A percentile compares a stretch with the other conserved stretches of the same genome.
Conservation (phyloP, 1,140 invertebrate genomes). For the Platyscapa corneri region DNA sequence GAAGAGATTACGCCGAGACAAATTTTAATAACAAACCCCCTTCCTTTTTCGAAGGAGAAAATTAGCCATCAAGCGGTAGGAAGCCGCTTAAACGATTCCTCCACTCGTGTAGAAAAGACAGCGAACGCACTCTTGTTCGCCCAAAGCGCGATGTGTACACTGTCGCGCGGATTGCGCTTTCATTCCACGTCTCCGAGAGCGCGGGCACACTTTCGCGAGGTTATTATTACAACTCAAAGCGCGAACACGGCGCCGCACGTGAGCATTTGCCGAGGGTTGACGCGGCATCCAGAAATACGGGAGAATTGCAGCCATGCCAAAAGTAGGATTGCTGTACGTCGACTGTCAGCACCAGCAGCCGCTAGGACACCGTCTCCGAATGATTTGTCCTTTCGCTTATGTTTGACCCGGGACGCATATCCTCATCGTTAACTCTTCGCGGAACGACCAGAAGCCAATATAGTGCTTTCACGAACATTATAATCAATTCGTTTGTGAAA, state of each 20-base stretch:
- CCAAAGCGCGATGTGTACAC: not conserved
- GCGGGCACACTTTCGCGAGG: too few species aligned
- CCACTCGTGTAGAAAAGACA: conserved; percentile 20
- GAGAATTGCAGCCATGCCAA: conserved; percentile 35
- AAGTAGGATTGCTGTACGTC: conserved; percentile 64
- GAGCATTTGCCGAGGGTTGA: not conserved
- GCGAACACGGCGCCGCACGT: not conserved
- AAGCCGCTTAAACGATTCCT: conserved; percentile 51
- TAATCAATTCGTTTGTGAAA: conserved; percentile 14
- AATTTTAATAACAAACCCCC: conserved; percentile 68
- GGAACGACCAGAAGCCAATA: not conserved
- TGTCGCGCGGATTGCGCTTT: conserved; percentile 6
- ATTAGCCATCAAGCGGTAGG: conserved; percentile 65
- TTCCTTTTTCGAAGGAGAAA: conserved; percentile 52
- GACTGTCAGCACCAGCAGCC: conserved; percentile 63
- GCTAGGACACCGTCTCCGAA: conserved; percentile 28
- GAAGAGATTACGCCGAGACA: not conserved
- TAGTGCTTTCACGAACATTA: not conserved
- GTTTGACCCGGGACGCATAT: not conserved
- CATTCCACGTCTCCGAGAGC: conserved; percentile 29
- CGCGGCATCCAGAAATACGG: not conserved
- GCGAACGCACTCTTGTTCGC: conserved; percentile 9
- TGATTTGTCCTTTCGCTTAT: conserved; percentile 5
- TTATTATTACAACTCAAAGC: conserved; percentile 52
- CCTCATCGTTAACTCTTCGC: not conserved